Conservation (phyloP, 2,888 invertebrate species). For the Leucoptera coffeella region DNA sequence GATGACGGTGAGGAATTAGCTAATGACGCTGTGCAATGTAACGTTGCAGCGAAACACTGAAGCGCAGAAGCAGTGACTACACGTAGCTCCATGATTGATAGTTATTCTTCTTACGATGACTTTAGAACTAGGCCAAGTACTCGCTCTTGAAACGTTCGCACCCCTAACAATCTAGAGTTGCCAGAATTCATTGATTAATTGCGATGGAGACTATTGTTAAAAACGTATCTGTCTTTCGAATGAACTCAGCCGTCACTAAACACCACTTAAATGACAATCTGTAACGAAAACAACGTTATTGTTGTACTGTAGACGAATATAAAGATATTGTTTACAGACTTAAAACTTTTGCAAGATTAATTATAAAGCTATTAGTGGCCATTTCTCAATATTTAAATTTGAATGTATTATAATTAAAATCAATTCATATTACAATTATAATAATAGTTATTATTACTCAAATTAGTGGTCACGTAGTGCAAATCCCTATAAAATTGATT, state of each 20-base stretch:
- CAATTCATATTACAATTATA: too few species aligned
- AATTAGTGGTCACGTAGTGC: too few species aligned
- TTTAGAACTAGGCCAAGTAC: conserved; percentile 35
- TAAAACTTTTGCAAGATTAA: too few species aligned
- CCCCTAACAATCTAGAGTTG: conserved; percentile 21
- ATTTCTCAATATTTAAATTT: too few species aligned
- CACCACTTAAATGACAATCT: conserved; percentile 2
- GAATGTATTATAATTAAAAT: too few species aligned
- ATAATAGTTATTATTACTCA: too few species aligned
- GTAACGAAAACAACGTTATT: conserved; percentile 1
- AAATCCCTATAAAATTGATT: too few species aligned
- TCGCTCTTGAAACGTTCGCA: conserved; percentile 31
- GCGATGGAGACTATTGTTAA: conserved; percentile 13
- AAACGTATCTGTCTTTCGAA: conserved; percentile 14
- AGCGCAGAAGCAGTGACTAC: conserved; percentile 12
- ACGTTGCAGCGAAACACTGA: conserved; percentile 13
- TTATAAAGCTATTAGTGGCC: too few species aligned
- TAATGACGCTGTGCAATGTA: conserved; percentile 14
- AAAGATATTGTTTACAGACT: too few species aligned
- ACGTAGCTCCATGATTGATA: conserved; percentile 29
- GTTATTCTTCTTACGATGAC: conserved; percentile 30
- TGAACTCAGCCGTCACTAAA: conserved; percentile 4
- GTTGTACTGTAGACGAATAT: too few species aligned
- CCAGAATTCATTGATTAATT: conserved; percentile 24
- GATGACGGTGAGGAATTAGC: conserved; percentile 5